Percentiles rank a stretch among this genome's conserved stretches.
phyloP scores from a whole-genome alignment of 1,140 invertebrate species.

The Leptinotarsa undecemlineata region DNA sequence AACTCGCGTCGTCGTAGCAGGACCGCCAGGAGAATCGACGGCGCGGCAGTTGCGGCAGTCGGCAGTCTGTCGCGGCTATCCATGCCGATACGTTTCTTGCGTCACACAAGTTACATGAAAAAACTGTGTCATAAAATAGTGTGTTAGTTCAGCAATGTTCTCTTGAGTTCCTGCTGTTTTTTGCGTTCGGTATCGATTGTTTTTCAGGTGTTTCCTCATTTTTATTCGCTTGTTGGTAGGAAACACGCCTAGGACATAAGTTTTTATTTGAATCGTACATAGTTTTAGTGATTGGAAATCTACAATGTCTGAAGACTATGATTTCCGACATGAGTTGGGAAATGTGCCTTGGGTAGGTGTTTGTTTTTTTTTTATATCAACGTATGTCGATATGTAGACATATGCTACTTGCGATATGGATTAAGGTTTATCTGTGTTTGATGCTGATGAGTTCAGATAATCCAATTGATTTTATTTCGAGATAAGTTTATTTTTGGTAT shows the following conservation, averaged over 20 bases:
- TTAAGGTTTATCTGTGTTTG: too few species aligned
- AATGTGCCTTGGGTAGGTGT: slow-evolving; percentile 49
- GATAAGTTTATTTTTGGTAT: too few species aligned
- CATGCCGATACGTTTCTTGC: slow-evolving; percentile 3
- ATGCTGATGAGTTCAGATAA: too few species aligned
- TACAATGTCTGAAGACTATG: slow-evolving; percentile 43
- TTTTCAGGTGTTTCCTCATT: neutral
- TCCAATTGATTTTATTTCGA: too few species aligned
- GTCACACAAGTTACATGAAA: neutral
- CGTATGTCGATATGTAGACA: neutral
- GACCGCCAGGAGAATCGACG: neutral
- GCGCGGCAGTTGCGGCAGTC: neutral
- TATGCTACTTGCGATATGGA: neutral
- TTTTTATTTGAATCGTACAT: neutral
- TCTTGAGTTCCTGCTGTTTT: neutral
- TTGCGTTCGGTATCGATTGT: neutral
- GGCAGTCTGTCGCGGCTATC: neutral
- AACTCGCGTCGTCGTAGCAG: slow-evolving; percentile 7
- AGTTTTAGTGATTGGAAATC: neutral
- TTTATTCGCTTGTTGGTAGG: neutral
- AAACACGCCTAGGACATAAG: neutral
- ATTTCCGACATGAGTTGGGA: slow-evolving; percentile 46
- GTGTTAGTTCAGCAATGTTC: too few species aligned
- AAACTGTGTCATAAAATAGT: neutral
- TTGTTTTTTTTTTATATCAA: slow-evolving; percentile 21